Conservation (phyloP, 2,797 vertebrate genomes). For the Erpetoichthys calabaricus region DNA sequence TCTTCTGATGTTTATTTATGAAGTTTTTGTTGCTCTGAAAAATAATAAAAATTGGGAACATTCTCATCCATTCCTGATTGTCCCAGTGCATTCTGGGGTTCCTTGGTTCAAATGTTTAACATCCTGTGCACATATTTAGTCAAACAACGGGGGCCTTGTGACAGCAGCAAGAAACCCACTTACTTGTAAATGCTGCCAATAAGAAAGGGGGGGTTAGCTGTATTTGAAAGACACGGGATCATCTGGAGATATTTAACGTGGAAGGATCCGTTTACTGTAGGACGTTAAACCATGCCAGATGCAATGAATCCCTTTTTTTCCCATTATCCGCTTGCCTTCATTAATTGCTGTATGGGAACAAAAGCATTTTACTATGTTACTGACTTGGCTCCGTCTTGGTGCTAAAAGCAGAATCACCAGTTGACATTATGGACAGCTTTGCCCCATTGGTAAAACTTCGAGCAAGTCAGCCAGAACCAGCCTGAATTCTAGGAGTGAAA, state of each 20-base stretch:
- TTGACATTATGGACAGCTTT: too few species aligned
- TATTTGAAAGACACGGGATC: constrained; percentile 30
- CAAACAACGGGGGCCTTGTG: constrained; percentile 44
- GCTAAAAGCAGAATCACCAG: too few species aligned
- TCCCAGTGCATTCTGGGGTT: constrained; percentile 27
- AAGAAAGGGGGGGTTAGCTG: neutral
- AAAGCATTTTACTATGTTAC: too few species aligned
- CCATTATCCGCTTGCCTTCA: too few species aligned
- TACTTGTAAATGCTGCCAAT: constrained; percentile 7
- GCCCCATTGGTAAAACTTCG: too few species aligned
- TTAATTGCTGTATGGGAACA: too few species aligned
- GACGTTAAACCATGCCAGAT: constrained; percentile 1
- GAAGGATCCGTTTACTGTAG: constrained; percentile 52
- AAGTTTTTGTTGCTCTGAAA: constrained; percentile 16
- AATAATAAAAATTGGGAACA: constrained; percentile 20
- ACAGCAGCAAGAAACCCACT: constrained; percentile 19
- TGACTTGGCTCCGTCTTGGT: too few species aligned
- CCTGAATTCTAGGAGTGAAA: too few species aligned
- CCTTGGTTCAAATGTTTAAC: constrained; percentile 23
- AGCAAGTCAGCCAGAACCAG: too few species aligned
- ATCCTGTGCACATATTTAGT: constrained; percentile 8
- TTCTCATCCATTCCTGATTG: constrained; percentile 28
- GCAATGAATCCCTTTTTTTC: neutral
- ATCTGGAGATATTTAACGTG: constrained; percentile 61
- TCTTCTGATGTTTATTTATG: constrained; percentile 25